Base-by-base conservation (phyloP, 2,797 vertebrate species). In the Acipenser oxyrinchus region DNA sequence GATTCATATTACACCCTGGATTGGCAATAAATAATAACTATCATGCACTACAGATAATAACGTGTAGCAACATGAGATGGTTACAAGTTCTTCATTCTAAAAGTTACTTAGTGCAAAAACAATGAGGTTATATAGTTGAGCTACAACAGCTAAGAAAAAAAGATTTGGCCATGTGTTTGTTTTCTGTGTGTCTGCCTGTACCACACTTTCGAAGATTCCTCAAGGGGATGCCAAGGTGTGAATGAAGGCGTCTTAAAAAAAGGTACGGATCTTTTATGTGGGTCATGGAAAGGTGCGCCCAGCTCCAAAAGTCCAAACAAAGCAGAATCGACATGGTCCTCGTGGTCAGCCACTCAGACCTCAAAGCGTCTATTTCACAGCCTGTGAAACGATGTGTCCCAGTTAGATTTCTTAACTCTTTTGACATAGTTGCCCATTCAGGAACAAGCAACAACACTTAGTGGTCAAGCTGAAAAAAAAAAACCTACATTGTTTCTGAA, bases 41-140 rank as follows among this genome's bases (percentile, higher is more conserved):
- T 78, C 85, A 78, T 81, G 84, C 82, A 77, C 76, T 74, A 81
- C 75, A 80, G 69, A 76, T 23, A 64, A 67, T 6, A 66, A 72
- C 72, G 80, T 77, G 77, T 71, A 73, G 82, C 83, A 78, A 87
- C 78, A 85, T 86, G 82, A 91, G 87, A 88, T 82, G 87, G 83
- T 80, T 82, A 86, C 73, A 82, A 78, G 72, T 73, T 81, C 83
- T 89, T 84, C 82, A 77, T 89, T 82, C 78, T 82, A 86, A 86
- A 84, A 86, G 78, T 88, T 82, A 86, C 60, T 37, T 18, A 93
- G 92, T 86, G 89, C 84, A 87, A 84, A 86, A 89, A 91, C 86
- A 84, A 91, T 88, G 91, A 95, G 94, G 92, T 92, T 83, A 87
- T 79, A 90, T 86, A 90, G 92, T 90, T 93, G 88, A 87, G 87